Evolutionary conservation across 1,140 invertebrate genomes (phyloP), one percentile per base, ranked within the genome.

Genomic region (Brachionus calyciflorus): DNA sequence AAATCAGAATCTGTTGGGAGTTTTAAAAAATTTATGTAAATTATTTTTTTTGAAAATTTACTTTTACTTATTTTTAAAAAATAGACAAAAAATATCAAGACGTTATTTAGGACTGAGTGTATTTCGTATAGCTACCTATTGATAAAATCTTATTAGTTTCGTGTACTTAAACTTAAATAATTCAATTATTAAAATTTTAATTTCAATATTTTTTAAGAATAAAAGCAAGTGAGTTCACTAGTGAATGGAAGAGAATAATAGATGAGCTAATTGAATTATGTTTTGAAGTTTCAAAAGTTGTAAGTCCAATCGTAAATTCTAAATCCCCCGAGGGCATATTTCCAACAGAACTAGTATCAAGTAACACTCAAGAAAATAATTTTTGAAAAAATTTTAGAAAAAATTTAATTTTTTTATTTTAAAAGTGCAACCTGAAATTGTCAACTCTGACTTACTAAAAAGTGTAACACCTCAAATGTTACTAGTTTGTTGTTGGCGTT

Each of bases 401-500:
- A 46, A 46, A 46, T 14, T 46, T 46, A 7, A 46, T 46, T 46
- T 46, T 46, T 46, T 3, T 46, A n/a, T n/a, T n/a, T n/a, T n/a
- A n/a, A n/a, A n/a, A 65, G 60, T 76, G 49, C 49, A 55, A 12
- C 49, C 49, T 12, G 30, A 21, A 2, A 57, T 17, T 17, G 55
- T 55, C 2, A 28, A 40, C 9, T 41, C 40, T 30, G 49, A 76
- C 3, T 7, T 28, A 17, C 2, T 41, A 1, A 49, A 46, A 44
- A 41, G 26, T 48, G 49, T 76, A n/a, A 76, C 73, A 14, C 49
- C 73, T 37, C 76, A 77, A 77, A 60, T 77, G 57, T 87, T 97
- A 30, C 82, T 96, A 17, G 86, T 96, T 0, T 94, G 92, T 83
- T 90, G 91, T 7, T 98, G 94, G 94, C 88, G 93, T 77, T 91